Conservation (phyloP, 2,113 vertebrate species). For the Vulpes lagopus region DNA sequence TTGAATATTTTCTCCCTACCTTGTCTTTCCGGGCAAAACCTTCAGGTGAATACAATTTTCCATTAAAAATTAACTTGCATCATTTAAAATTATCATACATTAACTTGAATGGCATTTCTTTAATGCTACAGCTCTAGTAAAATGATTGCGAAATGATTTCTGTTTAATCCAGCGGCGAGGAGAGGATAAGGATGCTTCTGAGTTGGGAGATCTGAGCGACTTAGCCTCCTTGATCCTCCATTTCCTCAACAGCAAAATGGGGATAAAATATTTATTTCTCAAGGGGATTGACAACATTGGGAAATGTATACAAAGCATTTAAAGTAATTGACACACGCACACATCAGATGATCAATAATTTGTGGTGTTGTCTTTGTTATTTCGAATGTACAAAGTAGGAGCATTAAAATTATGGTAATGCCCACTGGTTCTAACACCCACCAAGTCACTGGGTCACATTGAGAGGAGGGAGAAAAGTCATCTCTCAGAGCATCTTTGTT, state of each 20-base stretch:
- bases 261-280: not conserved
- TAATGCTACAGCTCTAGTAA: not conserved
- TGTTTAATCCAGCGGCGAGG: not conserved
- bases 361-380: not conserved
- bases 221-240: not conserved
- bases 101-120: not conserved
- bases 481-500: constrained; percentile 26
- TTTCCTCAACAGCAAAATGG: constrained; percentile 24
- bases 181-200: not conserved
- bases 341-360: not conserved
- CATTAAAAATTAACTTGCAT: not conserved
- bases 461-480: not conserved
- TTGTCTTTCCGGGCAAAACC: not conserved
- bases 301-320: not conserved
- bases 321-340: not conserved
- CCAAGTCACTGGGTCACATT: not conserved
- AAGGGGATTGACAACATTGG: not conserved
- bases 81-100: not conserved
- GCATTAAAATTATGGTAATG: not conserved
- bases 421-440: not conserved
- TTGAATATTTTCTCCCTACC: not conserved
- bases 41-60: not conserved
- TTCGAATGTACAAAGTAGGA: not conserved
- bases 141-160: not conserved
- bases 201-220: not conserved